These are phyloP conservation scores for Serinus canaria DNA, from an alignment of 2,113 vertebrate species.

Conservation along the genomic window DNA sequence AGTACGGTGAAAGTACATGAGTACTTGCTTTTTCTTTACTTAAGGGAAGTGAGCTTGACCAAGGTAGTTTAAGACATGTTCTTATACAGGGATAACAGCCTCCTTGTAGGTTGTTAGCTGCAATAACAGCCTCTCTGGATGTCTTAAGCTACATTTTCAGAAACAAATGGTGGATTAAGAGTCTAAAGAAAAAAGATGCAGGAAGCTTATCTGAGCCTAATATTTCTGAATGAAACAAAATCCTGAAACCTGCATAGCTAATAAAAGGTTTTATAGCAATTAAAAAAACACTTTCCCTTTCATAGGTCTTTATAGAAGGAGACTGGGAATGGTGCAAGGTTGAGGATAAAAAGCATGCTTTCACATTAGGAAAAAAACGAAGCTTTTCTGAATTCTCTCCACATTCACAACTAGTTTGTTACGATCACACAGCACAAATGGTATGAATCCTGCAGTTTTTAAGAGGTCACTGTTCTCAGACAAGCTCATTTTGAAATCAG, in stretches of 20 bases:
- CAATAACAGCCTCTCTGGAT: background rate
- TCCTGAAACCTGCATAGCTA: conserved; percentile 30
- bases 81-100: background rate
- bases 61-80: conserved; percentile 33
- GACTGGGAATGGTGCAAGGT: conserved; percentile 27
- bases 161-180: conserved; percentile 34
- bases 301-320: conserved; percentile 31
- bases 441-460: conserved; percentile 25
- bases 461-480: background rate
- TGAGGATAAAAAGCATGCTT: conserved; percentile 46
- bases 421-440: background rate
- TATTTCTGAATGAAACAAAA: conserved; percentile 62
- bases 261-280: conserved; percentile 2
- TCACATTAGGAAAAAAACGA: conserved; percentile 16
- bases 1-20: background rate
- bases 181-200: conserved; percentile 50
- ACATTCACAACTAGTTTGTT: conserved; percentile 36
- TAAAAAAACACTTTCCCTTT: conserved; percentile 31
- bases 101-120: background rate
- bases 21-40: conserved; percentile 36
- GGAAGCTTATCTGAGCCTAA: conserved; percentile 42
- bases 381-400: conserved; percentile 42
- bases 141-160: conserved; percentile 42
- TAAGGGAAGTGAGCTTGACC: conserved; percentile 16
- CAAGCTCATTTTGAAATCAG: conserved; percentile 1